Percentiles rank a stretch among this genome's conserved stretches.
phyloP scores from a whole-genome alignment of 2,113 vertebrate genomes.

The Anthoscopus minutus region DNA sequence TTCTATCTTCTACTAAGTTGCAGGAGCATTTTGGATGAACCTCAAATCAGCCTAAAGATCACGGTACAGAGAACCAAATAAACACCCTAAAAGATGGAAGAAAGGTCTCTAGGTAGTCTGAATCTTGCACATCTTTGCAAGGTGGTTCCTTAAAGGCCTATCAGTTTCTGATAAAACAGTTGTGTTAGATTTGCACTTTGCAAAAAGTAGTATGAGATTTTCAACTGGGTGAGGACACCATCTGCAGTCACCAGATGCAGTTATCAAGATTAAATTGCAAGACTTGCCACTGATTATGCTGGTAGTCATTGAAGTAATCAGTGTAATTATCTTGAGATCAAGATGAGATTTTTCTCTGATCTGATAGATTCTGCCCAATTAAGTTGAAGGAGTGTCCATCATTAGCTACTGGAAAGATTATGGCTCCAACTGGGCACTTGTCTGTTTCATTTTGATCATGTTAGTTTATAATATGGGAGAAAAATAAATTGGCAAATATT shows the following conservation, averaged over 20 bases:
- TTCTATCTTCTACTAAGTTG: not conserved
- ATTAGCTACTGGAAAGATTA: not conserved
- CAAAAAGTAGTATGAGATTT: not conserved
- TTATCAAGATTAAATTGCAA: conserved; percentile 31
- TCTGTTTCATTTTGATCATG: not conserved
- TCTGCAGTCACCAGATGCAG: conserved; percentile 47
- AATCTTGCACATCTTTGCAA: not conserved
- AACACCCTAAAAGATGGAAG: not conserved
- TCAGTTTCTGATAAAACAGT: not conserved
- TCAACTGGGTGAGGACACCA: not conserved
- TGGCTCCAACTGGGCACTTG: not conserved
- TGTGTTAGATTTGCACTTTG: not conserved
- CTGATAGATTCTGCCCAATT: not conserved
- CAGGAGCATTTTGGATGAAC: not conserved
- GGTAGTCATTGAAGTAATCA: conserved; percentile 35
- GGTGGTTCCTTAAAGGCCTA: not conserved
- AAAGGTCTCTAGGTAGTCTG: not conserved
- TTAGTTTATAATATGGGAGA: not conserved
- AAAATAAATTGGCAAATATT: not conserved
- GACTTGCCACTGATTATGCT: conserved; percentile 26
- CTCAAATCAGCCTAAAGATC: not conserved
- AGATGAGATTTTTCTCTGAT: not conserved
- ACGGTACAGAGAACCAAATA: not conserved
- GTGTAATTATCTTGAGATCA: conserved; percentile 43
- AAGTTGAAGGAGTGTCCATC: not conserved